These are phyloP conservation scores for Polydesmus complanatus DNA, from an alignment of 2,888 invertebrate species.

Conservation along the genomic window DNA sequence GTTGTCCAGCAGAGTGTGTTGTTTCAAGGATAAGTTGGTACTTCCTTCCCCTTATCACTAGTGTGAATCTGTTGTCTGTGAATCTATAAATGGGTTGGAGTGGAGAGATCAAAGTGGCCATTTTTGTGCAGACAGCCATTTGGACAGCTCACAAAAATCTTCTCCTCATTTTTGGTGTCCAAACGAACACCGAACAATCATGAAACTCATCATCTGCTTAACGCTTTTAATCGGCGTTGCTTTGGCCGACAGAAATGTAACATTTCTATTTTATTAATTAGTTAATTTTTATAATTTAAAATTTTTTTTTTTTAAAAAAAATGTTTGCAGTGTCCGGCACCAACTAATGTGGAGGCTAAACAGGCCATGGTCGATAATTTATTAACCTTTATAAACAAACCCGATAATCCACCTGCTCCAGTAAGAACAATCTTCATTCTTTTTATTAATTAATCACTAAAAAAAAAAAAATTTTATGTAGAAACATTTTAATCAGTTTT, in stretches of 20 bases:
- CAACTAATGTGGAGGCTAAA: not conserved
- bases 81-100: not conserved
- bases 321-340: not conserved
- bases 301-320: not conserved
- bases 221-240: not conserved
- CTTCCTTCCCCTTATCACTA: no score
- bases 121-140: not conserved
- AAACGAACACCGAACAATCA: no score
- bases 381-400: not conserved
- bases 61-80: not conserved
- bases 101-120: not conserved
- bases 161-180: no score
- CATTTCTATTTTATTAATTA: not conserved
- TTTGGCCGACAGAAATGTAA: not conserved
- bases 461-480: no score
- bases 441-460: no score
- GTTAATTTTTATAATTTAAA: not conserved
- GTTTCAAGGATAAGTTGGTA: no score
- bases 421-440: no score
- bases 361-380: not conserved
- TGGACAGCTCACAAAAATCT: no score
- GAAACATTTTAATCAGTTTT: no score
- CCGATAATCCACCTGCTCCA: not conserved
- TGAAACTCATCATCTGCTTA: not conserved
- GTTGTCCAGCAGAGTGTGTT: no score